These are phyloP conservation scores for Tautogolabrus adspersus DNA, from an alignment of 2,113 vertebrate species.

Conservation along the genomic window DNA sequence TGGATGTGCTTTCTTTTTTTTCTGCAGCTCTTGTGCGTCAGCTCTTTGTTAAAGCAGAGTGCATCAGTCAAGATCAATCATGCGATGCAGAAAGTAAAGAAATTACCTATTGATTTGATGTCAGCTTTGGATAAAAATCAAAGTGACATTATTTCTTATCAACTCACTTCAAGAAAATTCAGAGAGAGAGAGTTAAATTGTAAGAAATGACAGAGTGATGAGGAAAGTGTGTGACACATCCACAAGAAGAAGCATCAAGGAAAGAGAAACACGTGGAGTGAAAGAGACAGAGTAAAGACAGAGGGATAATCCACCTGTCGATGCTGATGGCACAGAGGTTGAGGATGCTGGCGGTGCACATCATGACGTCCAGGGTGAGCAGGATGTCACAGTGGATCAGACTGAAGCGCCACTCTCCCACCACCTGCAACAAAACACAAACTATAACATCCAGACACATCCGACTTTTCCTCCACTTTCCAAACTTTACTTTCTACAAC, in stretches of 20 bases:
- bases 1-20: neutral
- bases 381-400: conserved; percentile 85
- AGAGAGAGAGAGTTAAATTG: neutral
- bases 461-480: neutral
- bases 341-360: conserved; percentile 87
- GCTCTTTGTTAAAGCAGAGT: neutral
- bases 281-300: neutral
- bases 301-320: conserved; percentile 74
- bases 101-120: conserved; percentile 11
- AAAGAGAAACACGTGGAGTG: neutral
- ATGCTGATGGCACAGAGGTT: conserved; percentile 87
- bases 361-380: conserved; percentile 85
- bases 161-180: neutral
- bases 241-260: neutral
- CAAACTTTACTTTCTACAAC: neutral
- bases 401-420: conserved; percentile 84
- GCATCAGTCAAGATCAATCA: neutral
- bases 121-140: neutral
- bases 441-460: neutral
- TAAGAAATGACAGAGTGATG: neutral
- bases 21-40: neutral
- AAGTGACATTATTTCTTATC: neutral
- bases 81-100: neutral
- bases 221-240: neutral
- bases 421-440: conserved; percentile 74